Percentiles rank a stretch among this genome's conserved stretches.
Evolutionary conservation across 2,797 vertebrate species (phyloP).

Genomic region (Argyrosomus regius): DNA sequence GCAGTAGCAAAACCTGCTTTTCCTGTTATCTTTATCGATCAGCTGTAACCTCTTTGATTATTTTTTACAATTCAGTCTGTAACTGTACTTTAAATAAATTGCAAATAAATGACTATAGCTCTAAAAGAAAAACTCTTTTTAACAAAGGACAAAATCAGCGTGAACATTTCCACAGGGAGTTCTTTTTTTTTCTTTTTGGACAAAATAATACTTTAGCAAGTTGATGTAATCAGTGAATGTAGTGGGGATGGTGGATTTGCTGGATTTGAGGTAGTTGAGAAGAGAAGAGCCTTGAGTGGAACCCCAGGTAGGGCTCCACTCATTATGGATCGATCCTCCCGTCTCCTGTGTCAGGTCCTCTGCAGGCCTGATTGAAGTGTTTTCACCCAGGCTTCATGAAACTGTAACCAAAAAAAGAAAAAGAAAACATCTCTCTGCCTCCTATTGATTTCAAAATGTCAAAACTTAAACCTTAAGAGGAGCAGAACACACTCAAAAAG

Average conservation of each 20-base stretch:
- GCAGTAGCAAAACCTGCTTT: background rate
- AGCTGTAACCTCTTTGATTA: background rate
- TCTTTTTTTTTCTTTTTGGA: constrained; percentile 23
- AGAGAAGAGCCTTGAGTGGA: constrained; percentile 69
- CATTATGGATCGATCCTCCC: constrained; percentile 81
- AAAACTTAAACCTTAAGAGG: constrained; percentile 83
- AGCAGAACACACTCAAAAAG: constrained; percentile 80
- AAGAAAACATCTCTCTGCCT: constrained; percentile 78
- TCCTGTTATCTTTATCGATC: constrained; percentile 13
- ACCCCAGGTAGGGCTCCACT: constrained; percentile 81
- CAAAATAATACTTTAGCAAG: constrained; percentile 53
- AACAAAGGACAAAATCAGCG: constrained; percentile 41
- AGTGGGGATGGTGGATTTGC: constrained; percentile 65
- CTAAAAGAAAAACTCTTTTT: constrained; percentile 25
- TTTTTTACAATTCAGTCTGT: constrained; percentile 15
- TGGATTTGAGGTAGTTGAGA: constrained; percentile 66
- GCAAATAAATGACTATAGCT: constrained; percentile 20
- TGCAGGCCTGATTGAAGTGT: constrained; percentile 84
- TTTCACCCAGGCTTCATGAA: constrained; percentile 80
- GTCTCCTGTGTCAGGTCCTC: constrained; percentile 81
- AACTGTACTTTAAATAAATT: background rate
- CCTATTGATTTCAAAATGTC: constrained; percentile 87
- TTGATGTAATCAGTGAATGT: constrained; percentile 66
- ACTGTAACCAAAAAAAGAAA: constrained; percentile 63
- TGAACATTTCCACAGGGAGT: constrained; percentile 23